Conservation (phyloP, 1,140 invertebrate genomes). For the Panagrolaimus sp. region DNA sequence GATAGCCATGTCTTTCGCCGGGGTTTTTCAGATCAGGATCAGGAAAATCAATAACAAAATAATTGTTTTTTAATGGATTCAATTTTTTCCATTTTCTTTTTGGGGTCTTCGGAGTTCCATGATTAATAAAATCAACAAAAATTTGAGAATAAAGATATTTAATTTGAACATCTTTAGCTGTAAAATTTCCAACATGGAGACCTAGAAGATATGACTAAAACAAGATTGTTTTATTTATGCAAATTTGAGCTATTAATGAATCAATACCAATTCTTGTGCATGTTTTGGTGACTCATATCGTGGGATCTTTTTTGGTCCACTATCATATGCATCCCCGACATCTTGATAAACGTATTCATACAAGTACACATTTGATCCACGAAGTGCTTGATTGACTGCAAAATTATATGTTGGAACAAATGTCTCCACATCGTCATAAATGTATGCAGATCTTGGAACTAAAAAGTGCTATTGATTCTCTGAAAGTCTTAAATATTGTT, state of each 20-base stretch:
- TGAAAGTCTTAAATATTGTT: neutral
- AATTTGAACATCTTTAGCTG: neutral
- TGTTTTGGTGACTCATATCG: neutral
- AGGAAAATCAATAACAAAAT: constrained; percentile 10
- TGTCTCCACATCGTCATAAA: neutral
- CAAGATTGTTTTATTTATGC: neutral
- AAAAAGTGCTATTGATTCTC: neutral
- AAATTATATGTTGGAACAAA: constrained; percentile 2
- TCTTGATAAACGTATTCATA: constrained; percentile 2
- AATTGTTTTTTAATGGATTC: neutral
- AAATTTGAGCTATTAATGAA: neutral
- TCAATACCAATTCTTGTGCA: neutral
- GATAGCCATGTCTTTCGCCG: neutral
- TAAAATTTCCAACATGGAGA: neutral
- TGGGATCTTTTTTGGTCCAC: neutral
- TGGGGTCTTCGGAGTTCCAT: neutral
- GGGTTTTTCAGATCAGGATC: constrained; percentile 1
- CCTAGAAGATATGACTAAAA: constrained; percentile 1
- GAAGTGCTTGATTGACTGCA: neutral
- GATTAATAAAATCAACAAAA: constrained; percentile 5
- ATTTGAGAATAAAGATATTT: neutral
- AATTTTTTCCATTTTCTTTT: constrained; percentile 1
- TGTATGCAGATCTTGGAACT: neutral
- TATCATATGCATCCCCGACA: neutral
- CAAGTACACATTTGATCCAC: neutral